These are phyloP conservation scores for Coecobrya sp. DNA, from an alignment of 2,888 invertebrate genomes.

Conservation along the genomic window DNA sequence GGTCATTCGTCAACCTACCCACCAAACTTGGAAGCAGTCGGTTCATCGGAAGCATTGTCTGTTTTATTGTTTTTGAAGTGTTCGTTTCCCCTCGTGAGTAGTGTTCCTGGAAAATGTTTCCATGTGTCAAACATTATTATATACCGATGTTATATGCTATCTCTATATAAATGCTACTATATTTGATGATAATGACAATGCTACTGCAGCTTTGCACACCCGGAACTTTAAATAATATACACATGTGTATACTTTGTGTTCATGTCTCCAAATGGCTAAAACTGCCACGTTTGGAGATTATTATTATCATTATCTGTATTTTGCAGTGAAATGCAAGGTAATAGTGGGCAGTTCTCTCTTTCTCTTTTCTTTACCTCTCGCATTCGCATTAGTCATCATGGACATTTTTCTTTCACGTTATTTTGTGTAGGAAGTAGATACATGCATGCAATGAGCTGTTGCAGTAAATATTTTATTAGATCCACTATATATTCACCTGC, in stretches of 20 bases:
- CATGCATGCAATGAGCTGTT: constrained; percentile 43
- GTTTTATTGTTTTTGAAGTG: constrained; percentile 48
- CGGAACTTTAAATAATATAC: too few species aligned
- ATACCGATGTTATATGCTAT: neutral
- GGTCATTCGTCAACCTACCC: neutral
- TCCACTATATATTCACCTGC: too few species aligned
- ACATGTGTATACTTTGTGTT: too few species aligned
- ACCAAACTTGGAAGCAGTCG: neutral
- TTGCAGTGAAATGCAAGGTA: constrained; percentile 17
- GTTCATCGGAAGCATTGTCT: constrained; percentile 19
- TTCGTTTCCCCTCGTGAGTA: neutral
- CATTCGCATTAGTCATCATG: constrained; percentile 45
- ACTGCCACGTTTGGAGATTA: constrained; percentile 7
- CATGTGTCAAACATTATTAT: neutral
- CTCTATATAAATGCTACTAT: too few species aligned
- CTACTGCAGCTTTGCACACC: too few species aligned
- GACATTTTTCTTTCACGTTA: constrained; percentile 18
- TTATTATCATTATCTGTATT: neutral
- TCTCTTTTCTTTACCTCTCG: too few species aligned
- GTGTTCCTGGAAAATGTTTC: neutral
- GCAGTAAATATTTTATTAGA: constrained; percentile 79
- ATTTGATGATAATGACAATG: too few species aligned
- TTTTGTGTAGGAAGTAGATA: constrained; percentile 21
- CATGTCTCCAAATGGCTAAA: neutral
- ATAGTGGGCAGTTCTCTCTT: constrained; percentile 45